These are phyloP conservation scores for Hippolais icterina DNA, from an alignment of 2,113 vertebrate species.

Conservation along the genomic window DNA sequence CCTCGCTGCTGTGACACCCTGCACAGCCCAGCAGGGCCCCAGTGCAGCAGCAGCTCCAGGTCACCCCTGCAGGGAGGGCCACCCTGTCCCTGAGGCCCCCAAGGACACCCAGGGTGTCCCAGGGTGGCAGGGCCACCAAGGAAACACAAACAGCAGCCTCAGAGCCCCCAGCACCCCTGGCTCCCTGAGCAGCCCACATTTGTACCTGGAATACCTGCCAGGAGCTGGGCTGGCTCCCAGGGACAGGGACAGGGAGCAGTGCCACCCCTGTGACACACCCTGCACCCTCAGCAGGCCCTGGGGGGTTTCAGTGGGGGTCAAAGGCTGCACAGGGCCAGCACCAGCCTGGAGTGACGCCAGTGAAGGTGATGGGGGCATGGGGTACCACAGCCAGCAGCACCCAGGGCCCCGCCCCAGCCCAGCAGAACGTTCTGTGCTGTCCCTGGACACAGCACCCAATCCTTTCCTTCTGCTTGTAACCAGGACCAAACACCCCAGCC, in stretches of 20 bases:
- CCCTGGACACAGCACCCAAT: neutral
- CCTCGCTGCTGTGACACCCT: neutral
- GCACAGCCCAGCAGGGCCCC: neutral
- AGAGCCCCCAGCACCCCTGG: neutral
- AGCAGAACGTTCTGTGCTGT: neutral
- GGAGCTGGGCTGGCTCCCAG: fast-evolving
- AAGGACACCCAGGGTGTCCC: neutral
- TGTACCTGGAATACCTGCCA: fast-evolving
- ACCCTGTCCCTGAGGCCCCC: neutral
- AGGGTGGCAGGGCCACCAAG: fast-evolving
- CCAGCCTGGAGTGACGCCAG: fast-evolving
- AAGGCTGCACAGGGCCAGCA: neutral
- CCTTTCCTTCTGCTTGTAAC: neutral
- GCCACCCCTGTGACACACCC: fast-evolving
- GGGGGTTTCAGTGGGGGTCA: fast-evolving
- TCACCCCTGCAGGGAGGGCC: fast-evolving
- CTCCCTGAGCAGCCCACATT: fast-evolving
- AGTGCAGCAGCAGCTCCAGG: fast-evolving
- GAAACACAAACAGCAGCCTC: fast-evolving
- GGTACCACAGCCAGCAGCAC: neutral
- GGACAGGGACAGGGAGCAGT: neutral
- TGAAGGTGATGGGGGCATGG: fast-evolving
- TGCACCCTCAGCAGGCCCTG: fast-evolving
- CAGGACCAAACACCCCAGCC: neutral
- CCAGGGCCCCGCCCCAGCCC: neutral